Evolutionary conservation across 1,140 invertebrate species (phyloP).

Genomic region (Drosophila bifasciata): DNA sequence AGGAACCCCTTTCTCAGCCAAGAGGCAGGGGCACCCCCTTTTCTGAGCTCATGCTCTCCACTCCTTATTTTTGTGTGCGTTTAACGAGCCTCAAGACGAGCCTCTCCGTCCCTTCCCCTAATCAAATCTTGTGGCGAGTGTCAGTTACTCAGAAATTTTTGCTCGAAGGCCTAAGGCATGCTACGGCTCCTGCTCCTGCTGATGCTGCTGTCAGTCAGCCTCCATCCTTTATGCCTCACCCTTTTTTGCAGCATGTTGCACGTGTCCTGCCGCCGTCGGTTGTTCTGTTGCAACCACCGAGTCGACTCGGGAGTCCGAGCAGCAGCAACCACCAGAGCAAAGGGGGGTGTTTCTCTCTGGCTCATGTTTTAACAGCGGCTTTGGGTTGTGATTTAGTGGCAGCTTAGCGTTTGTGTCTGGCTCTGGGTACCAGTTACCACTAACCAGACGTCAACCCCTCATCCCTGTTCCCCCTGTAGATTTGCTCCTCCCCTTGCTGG

Average conservation of each 20-base stretch:
- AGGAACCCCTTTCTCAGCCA: no score
- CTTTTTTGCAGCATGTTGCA: slow-evolving; percentile 35
- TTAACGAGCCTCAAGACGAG: slow-evolving; percentile 40
- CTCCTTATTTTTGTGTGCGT: slow-evolving; percentile 20
- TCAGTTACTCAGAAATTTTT: slow-evolving; percentile 35
- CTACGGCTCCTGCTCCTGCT: slow-evolving; percentile 1
- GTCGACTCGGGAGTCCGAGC: neutral
- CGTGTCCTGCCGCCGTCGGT: slow-evolving; percentile 40
- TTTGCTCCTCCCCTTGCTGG: neutral
- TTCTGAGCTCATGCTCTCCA: no score
- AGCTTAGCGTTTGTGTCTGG: slow-evolving; percentile 64
- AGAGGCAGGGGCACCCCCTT: no score
- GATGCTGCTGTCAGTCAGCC: slow-evolving; percentile 40
- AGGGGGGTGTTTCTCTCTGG: slow-evolving; percentile 46
- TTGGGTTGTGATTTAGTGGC: slow-evolving; percentile 82
- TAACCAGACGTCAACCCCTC: neutral
- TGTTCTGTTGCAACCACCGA: slow-evolving; percentile 42
- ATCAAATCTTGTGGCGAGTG: slow-evolving; percentile 57
- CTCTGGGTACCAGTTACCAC: slow-evolving; percentile 52
- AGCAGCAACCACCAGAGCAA: slow-evolving; percentile 49
- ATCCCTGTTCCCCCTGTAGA: neutral
- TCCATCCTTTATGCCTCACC: slow-evolving; percentile 1
- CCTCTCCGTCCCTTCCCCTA: no score
- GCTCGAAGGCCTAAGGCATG: neutral
- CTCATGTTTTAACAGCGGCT: slow-evolving; percentile 81